phyloP scores from a whole-genome alignment of 2,888 invertebrate species.

The Ectemnius cavifrons region DNA sequence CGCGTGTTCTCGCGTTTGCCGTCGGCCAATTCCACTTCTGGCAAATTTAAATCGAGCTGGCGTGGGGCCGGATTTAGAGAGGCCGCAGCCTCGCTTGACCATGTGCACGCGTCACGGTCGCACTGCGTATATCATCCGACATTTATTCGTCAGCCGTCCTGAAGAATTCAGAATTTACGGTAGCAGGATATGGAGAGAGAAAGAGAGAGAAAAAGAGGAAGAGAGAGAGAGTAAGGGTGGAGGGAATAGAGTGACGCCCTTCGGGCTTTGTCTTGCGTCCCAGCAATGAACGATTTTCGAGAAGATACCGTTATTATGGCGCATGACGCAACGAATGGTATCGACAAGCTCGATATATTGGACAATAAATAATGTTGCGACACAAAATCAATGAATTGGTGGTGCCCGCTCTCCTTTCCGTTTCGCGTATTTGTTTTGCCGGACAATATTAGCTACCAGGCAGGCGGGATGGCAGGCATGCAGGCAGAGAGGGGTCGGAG shows the following conservation, averaged over 20 bases:
- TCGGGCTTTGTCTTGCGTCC: slow-evolving; percentile 52
- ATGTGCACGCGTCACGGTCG: slow-evolving; percentile 33
- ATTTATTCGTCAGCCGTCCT: slow-evolving; percentile 68
- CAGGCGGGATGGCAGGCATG: too few relatives aligned
- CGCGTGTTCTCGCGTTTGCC: too few relatives aligned
- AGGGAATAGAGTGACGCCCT: slow-evolving; percentile 40
- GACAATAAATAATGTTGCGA: slow-evolving; percentile 72
- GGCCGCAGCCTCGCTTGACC: slow-evolving; percentile 66
- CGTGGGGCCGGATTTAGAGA: slow-evolving; percentile 71
- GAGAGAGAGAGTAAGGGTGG: too few relatives aligned
- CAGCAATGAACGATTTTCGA: slow-evolving; percentile 66
- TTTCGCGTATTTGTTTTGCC: slow-evolving; percentile 60
- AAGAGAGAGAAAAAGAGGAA: too few relatives aligned
- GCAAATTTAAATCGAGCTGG: slow-evolving; percentile 73
- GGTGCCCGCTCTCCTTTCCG: slow-evolving; percentile 69
- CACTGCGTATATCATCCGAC: slow-evolving; percentile 64
- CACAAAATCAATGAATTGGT: slow-evolving; percentile 75
- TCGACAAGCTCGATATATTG: slow-evolving; percentile 75
- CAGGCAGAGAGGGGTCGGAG: too few relatives aligned
- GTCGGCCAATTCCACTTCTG: slow-evolving; percentile 70
- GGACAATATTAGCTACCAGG: slow-evolving; percentile 57
- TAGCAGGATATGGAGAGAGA: too few relatives aligned
- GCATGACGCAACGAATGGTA: slow-evolving; percentile 75
- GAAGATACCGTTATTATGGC: slow-evolving; percentile 73
- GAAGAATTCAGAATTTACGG: slow-evolving; percentile 54